Evolutionary conservation across 2,113 vertebrate genomes (phyloP).

Genomic region (Oncorhynchus mykiss): DNA sequence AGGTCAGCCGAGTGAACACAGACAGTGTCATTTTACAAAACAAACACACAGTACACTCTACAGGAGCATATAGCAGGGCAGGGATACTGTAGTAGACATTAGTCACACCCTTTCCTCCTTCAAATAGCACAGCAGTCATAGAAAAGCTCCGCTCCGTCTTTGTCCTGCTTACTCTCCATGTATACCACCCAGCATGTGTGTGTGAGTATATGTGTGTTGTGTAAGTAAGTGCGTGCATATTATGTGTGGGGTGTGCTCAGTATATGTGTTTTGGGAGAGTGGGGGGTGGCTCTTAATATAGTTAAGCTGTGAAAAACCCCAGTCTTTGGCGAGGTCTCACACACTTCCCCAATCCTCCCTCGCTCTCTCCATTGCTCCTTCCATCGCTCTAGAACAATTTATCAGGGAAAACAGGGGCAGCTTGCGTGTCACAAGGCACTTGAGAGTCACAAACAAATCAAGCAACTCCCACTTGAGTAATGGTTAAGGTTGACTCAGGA

Average conservation of each 20-base stretch:
- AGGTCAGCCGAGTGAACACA: slow-evolving; percentile 29
- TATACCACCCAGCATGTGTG: slow-evolving; percentile 49
- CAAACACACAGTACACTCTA: slow-evolving; percentile 47
- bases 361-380: too few species aligned
- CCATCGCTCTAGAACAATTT: slow-evolving; percentile 61
- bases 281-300: slow-evolving; percentile 68
- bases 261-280: slow-evolving; percentile 22
- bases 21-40: slow-evolving; percentile 43
- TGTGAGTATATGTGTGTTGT: slow-evolving; percentile 8
- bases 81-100: not conserved
- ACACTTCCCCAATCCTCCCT: slow-evolving; percentile 61
- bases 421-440: slow-evolving; percentile 69
- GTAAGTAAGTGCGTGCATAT: slow-evolving; percentile 1
- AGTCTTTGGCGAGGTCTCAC: slow-evolving; percentile 62
- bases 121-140: slow-evolving; percentile 20
- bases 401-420: slow-evolving; percentile 70
- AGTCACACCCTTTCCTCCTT: slow-evolving; percentile 32
- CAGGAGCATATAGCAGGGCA: slow-evolving; percentile 17
- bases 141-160: slow-evolving; percentile 30
- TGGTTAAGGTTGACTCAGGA: slow-evolving; percentile 57
- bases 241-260: slow-evolving; percentile 20
- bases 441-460: slow-evolving; percentile 76
- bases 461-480: slow-evolving; percentile 62
- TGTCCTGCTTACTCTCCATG: slow-evolving; percentile 41
- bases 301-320: slow-evolving; percentile 71